Base-by-base conservation (phyloP, 2,888 invertebrate species). In the Melanchra persicariae region DNA sequence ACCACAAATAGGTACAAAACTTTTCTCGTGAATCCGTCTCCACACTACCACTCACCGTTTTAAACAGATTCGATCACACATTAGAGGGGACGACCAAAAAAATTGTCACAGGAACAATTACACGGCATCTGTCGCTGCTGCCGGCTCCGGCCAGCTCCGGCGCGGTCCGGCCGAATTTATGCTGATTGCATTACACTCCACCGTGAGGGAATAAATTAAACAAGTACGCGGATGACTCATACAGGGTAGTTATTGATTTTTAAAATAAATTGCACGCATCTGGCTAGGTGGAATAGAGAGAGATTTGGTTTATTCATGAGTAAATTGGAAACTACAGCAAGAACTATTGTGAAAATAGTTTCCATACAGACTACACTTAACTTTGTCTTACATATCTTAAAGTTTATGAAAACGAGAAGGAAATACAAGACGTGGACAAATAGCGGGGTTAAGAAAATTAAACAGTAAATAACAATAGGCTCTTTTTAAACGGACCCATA, bases 31-130 rank as follows among this genome's bases (percentile, higher is more conserved):
- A 34, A 88, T 85, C 90, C 70, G 2, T 55, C 81, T 94, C 94
- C 91, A 89, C 70, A 87, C 65, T 40, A 12, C 0, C 17, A 3
- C 60, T 72, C 80, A 85, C 67, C 84, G 89, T 90, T 93, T 94
- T 93, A 94, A 95, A 92, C 94, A 94, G 91, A 95, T 95, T 95
- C 95, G 94, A 94, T 94, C 94, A 92, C 91, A 91, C 93, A 93
- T 94, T 93, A 93, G 89, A 88, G 80, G 92, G 91, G 91, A 89
- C 90, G 87, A 86, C 89, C 87, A 89, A 93, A 95, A 94, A 95
- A 94, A 93, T 91, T 92, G 94, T 93, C 94, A 89, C 92, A 91
- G 92, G 93, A 93, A 93, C 95, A 94, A 95, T 96, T 96, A 95
- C 93, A 91, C 90, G 94, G 94, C 95, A 96, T 95, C 95, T 95